Base-by-base conservation (phyloP, 2,888 invertebrate genomes). In the Chirona hameri region DNA sequence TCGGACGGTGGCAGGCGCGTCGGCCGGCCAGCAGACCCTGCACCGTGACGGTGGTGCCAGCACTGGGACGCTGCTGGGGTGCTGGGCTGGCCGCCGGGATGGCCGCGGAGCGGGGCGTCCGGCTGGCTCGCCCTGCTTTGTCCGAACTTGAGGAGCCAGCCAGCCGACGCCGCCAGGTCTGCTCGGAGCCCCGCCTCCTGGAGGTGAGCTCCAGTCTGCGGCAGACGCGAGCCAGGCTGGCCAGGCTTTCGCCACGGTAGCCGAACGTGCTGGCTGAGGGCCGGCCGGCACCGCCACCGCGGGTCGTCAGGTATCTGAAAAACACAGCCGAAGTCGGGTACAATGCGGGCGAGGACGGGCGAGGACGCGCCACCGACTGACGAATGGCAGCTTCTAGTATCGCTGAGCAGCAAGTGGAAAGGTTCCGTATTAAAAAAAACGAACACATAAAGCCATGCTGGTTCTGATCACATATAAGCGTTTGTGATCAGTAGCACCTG, bases 21-120 rank as follows among this genome's bases (percentile, higher is more conserved):
- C 91, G 87, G 86, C 91, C 92, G 86, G 91, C 89, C 85, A 93
- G 89, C 85, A 93, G 91, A 81, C 92, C 91, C 86, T 90, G 90
- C 79, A 94, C 89, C 81, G 92, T 92, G 18, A 94, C 90, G 18
- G 94, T 94, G 0, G 94, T 94, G 82, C 95, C 95, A 84, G 88
- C 88, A 76, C 92, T 91, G 12, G 93, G 92, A 85, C 93, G 90
- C 39, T 86, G 85, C 12, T 84, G 84, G 18, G 86, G 85, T 82
- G 87, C 86, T 57, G 52, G 52, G 52, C 52, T 52, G 52, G 52
- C 15, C 52, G 52, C 48, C 48, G 48, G 9, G 48, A 7, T 12
- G 48, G 48, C 12, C 48, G 9, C 52, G 1, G 12, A 18, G 15
- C 52, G 52, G 46, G 87, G 85, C 18, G 88, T 87, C 81, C 88